These are phyloP conservation scores for Tyrophagus putrescentiae DNA, from an alignment of 1,140 invertebrate species.

Conservation along the genomic window DNA sequence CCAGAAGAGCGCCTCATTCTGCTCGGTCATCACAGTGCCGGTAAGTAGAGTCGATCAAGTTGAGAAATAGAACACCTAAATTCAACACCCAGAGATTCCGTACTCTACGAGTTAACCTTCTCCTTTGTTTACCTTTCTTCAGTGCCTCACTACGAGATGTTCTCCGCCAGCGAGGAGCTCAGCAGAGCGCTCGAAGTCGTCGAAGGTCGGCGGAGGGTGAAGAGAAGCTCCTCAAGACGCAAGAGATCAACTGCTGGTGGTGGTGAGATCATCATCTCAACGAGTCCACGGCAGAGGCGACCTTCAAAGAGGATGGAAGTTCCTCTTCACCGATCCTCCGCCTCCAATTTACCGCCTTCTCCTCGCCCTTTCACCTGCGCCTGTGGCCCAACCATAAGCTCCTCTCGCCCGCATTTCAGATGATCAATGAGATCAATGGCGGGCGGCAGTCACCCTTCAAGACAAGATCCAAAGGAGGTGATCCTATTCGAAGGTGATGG, in stretches of 20 bases:
- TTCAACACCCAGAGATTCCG: too few relatives aligned
- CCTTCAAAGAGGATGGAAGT: too few relatives aligned
- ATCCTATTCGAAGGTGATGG: neutral
- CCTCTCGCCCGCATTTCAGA: conserved; percentile 14
- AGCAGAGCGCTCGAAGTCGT: neutral
- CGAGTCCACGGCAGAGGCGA: too few relatives aligned
- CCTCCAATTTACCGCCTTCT: conserved; percentile 15
- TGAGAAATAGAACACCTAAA: too few relatives aligned
- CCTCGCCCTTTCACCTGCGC: conserved; percentile 1
- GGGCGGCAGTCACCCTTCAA: neutral
- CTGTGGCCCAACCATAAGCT: conserved; percentile 12
- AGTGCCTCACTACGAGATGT: conserved; percentile 14
- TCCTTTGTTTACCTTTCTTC: neutral
- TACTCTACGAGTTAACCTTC: too few relatives aligned
- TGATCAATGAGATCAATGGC: conserved; percentile 8
- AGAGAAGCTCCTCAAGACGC: too few relatives aligned
- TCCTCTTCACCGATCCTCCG: too few relatives aligned
- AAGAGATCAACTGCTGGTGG: too few relatives aligned
- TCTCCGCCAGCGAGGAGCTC: neutral
- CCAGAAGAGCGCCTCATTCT: neutral
- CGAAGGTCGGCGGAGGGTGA: too few relatives aligned
- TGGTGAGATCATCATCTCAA: too few relatives aligned
- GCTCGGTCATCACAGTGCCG: neutral
- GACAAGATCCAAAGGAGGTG: neutral
- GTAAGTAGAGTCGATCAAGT: too few relatives aligned